Percentiles rank a stretch among this genome's conserved stretches.
Evolutionary conservation across 1,140 invertebrate genomes (phyloP).

Genomic region (Bombus fervidus): DNA sequence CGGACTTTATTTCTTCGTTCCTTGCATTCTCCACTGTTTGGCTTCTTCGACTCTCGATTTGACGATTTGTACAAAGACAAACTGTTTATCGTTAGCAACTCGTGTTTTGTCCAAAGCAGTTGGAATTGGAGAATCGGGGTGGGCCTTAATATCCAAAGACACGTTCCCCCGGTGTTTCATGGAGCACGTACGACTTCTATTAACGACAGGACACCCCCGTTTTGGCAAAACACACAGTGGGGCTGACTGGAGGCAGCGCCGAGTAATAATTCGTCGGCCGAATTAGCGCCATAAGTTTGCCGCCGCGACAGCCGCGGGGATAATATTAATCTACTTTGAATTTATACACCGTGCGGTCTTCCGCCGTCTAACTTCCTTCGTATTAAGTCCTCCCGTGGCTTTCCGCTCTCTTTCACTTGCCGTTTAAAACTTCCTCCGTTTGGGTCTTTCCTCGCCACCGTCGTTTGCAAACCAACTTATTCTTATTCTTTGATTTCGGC

Average conservation of each 20-base stretch:
- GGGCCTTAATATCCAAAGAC: slow-evolving; percentile 43
- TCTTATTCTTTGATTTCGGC: neutral
- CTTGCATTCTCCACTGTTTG: no score
- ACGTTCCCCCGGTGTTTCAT: slow-evolving; percentile 34
- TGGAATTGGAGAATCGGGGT: slow-evolving; percentile 5
- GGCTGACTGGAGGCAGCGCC: slow-evolving; percentile 59
- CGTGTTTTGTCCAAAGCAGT: no score
- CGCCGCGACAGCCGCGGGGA: slow-evolving; percentile 76
- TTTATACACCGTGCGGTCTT: slow-evolving; percentile 73
- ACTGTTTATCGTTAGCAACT: neutral
- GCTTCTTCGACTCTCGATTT: no score
- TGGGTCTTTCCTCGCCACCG: neutral
- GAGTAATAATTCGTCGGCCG: slow-evolving; percentile 79
- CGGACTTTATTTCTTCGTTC: no score
- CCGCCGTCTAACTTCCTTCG: slow-evolving; percentile 51
- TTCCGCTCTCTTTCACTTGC: slow-evolving; percentile 22
- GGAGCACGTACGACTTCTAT: slow-evolving; percentile 68
- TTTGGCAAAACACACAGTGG: slow-evolving; percentile 63
- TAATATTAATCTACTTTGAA: slow-evolving; percentile 82
- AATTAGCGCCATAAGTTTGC: slow-evolving; percentile 81
- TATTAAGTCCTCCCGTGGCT: slow-evolving; percentile 52
- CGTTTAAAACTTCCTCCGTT: neutral
- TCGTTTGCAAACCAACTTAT: neutral
- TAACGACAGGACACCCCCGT: slow-evolving; percentile 60
- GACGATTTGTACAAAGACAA: neutral